Evolutionary conservation across 2,797 vertebrate species (phyloP).

Genomic region (Neoniphon sammara): DNA sequence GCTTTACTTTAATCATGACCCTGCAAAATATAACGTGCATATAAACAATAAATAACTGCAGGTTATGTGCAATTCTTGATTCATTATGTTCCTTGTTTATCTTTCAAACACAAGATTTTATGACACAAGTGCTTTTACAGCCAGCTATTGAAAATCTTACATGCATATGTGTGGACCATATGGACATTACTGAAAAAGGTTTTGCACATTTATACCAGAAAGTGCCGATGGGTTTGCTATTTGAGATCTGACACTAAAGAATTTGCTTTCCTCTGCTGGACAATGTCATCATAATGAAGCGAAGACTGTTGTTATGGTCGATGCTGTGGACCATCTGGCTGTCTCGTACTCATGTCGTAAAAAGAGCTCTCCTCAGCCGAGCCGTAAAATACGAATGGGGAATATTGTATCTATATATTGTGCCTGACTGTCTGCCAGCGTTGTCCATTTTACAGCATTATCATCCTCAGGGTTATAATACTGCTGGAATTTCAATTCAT

Average conservation of each 20-base stretch:
- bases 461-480: slow-evolving; percentile 38
- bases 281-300: slow-evolving; percentile 74
- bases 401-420: slow-evolving; percentile 66
- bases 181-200: slow-evolving; percentile 27
- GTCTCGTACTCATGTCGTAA: slow-evolving; percentile 66
- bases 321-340: slow-evolving; percentile 74
- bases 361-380: slow-evolving; percentile 59
- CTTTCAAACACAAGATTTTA: no score
- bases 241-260: slow-evolving; percentile 51
- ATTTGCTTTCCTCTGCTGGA: slow-evolving; percentile 67
- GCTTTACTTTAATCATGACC: neutral
- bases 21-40: neutral
- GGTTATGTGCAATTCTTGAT: no score
- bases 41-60: no score
- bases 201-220: slow-evolving; percentile 26
- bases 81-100: no score
- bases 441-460: slow-evolving; percentile 56
- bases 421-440: slow-evolving; percentile 58
- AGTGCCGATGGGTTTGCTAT: slow-evolving; percentile 41
- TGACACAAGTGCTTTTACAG: neutral
- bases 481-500: slow-evolving; percentile 34
- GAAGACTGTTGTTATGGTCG: slow-evolving; percentile 62
- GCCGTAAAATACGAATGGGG: slow-evolving; percentile 72
- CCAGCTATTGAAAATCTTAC: slow-evolving; percentile 14
- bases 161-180: slow-evolving; percentile 15